Evolutionary conservation across 2,797 vertebrate genomes (phyloP), one percentile per base, ranked within the genome.

Genomic region (Enteromius paludinosus): DNA sequence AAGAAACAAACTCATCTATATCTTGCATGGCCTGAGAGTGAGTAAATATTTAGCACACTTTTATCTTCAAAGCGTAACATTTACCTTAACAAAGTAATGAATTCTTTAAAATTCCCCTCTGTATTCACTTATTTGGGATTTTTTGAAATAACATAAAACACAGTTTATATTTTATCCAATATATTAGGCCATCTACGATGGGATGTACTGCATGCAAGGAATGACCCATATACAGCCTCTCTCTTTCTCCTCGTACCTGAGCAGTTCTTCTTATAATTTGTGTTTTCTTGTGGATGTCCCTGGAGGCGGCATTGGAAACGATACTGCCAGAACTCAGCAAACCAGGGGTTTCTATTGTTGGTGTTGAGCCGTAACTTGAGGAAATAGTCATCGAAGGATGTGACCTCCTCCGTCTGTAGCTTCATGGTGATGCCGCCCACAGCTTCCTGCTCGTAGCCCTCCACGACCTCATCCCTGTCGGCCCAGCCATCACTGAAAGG

Each of bases 321-420:
- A 88, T 99, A 95, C 90, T 99, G 98, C 98, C 98, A 99, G 93
- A 99, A 99, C 90, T 99, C 98, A 0, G 97, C 95, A 85, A 99
- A 99, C 98, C 98, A 99, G 0, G 98, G 98, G 87, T 99, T 99
- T 81, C 98, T 95, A 0, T 91, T 95, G 90, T 99, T 99, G 77
- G 95, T 97, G 85, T 96, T 95, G 87, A 99, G 95, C 11, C 93
- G 94, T 79, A 98, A 93, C 87, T 96, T 97, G 89, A 99, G 93
- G 92, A 94, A 99, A 91, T 99, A 99, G 78, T 96, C 93, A 72
- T 99, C 96, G 52, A 99, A 99, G 0, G 97, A 96, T 87, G 95
- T 94, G 88, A 99, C 97, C 87, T 99, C 97, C 3, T 96, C 96
- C 2, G 96, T 97, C 88, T 97, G 96, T 65, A 99, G 95, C 87